Evolutionary conservation across 2,113 vertebrate species (phyloP), one percentile per base, ranked within the genome.

Genomic region (Cyprinodon variegatus): DNA sequence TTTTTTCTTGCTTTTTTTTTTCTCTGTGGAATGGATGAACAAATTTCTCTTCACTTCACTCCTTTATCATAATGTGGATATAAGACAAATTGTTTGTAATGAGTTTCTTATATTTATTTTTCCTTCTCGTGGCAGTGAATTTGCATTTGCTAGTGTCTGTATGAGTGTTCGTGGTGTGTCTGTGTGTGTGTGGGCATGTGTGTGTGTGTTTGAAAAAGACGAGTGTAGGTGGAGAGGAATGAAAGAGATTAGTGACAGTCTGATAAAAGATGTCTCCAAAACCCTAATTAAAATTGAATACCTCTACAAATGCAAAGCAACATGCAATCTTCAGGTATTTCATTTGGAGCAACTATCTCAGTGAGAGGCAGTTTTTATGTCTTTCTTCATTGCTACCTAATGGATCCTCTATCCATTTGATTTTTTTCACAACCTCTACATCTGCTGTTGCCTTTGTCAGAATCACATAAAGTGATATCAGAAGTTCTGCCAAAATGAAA

Each of bases 261-360:
- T 90, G 91, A 94, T 92, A 92, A 93, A 94, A 93, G 90, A 93
- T 93, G 91, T 93, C 92, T 94, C 82, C 86, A 92, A 93, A 92
- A 93, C 90, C 90, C 89, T 93, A 93, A 94, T 94, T 94, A 94
- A 94, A 95, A 94, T 87, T 92, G 89, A 94, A 94, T 90, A 92
- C 90, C 88, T 82, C 85, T 60, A 83, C 86, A 88, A 91, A 93
- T 84, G 89, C 90, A 84, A 86, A 90, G 80, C 86, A 92, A 93
- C 90, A 89, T 89, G 90, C 90, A 92, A 92, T 93, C 91, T 93
- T 87, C 86, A 91, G 90, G 90, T 93, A 93, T 94, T 94, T 95
- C 85, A 90, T 93, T 94, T 89, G 87, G 90, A 89, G 85, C 85
- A 90, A 88, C 91, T 84, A 89, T 93, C 89, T 90, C 91, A 84